Conservation (phyloP, 2,113 vertebrate genomes). For the Anthoscopus minutus region DNA sequence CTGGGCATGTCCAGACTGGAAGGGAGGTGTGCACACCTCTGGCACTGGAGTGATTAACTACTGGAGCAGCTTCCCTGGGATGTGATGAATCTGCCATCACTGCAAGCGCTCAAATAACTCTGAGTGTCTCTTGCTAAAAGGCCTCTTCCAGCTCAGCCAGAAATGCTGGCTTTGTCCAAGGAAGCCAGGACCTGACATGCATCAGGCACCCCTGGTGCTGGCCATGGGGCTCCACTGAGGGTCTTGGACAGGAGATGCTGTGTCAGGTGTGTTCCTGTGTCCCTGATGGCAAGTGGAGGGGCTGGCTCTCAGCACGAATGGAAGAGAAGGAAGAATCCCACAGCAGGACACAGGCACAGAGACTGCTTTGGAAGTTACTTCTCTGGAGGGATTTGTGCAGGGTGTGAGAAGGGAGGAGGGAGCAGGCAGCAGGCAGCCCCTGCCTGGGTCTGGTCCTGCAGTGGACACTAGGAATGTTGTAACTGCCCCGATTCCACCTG, state of each 20-base stretch:
- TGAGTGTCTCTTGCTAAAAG: background rate
- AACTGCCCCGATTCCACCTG: fast-evolving
- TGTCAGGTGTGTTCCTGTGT: fast-evolving
- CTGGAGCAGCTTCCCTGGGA: background rate
- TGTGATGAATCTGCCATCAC: background rate
- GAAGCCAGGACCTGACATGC: fast-evolving
- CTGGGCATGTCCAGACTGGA: background rate
- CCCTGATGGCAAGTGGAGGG: background rate
- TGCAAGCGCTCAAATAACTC: background rate
- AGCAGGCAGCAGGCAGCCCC: background rate
- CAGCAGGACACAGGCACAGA: background rate
- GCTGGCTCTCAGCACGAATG: fast-evolving
- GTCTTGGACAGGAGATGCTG: background rate
- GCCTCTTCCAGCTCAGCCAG: background rate
- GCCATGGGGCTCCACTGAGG: background rate
- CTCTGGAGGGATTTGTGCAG: background rate
- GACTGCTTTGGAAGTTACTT: background rate
- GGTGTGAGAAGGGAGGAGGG: background rate
- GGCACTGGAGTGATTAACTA: background rate
- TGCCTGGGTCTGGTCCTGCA: fast-evolving
- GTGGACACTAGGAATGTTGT: background rate
- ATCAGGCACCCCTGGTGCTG: background rate
- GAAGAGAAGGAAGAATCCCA: background rate
- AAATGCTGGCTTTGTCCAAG: background rate
- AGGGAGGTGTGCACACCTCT: background rate